Evolutionary conservation across 2,113 vertebrate species (phyloP).

Genomic region (Tapirus terrestris): DNA sequence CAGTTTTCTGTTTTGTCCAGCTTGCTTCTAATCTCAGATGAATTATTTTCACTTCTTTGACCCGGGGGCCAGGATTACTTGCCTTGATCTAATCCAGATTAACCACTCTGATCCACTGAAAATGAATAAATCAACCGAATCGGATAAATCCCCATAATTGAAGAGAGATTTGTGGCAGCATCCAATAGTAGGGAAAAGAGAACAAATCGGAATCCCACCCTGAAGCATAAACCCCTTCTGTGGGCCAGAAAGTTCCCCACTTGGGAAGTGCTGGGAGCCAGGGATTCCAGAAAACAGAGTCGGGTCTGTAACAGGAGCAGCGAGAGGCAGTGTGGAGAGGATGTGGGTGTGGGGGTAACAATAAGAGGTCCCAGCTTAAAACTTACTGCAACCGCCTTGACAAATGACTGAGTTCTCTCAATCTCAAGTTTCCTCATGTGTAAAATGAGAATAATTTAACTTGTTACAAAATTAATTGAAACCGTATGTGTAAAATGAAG

Average conservation of each 20-base stretch:
- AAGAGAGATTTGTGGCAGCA: not conserved
- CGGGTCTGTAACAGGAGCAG: not conserved
- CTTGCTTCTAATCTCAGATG: slow-evolving; percentile 27
- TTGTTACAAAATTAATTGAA: slow-evolving; percentile 32
- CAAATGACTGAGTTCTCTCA: not conserved
- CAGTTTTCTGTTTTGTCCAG: not conserved
- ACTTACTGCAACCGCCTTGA: not conserved
- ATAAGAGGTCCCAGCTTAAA: not conserved
- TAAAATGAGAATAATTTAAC: slow-evolving; percentile 24
- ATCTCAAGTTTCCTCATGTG: not conserved
- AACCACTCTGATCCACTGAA: not conserved
- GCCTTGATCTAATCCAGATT: slow-evolving; percentile 24
- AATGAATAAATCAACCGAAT: not conserved
- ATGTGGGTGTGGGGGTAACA: not conserved
- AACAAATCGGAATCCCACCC: not conserved
- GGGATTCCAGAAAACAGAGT: not conserved
- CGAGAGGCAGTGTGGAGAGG: not conserved
- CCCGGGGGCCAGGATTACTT: slow-evolving; percentile 26
- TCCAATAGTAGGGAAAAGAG: not conserved
- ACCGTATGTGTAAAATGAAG: slow-evolving; percentile 1
- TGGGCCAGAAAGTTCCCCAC: not conserved
- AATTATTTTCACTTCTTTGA: slow-evolving; percentile 55
- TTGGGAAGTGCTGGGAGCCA: not conserved
- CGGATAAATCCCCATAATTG: not conserved
- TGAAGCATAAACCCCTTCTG: not conserved